Base-by-base conservation (phyloP, 2,888 invertebrate species). In the Punctoribates punctum region DNA sequence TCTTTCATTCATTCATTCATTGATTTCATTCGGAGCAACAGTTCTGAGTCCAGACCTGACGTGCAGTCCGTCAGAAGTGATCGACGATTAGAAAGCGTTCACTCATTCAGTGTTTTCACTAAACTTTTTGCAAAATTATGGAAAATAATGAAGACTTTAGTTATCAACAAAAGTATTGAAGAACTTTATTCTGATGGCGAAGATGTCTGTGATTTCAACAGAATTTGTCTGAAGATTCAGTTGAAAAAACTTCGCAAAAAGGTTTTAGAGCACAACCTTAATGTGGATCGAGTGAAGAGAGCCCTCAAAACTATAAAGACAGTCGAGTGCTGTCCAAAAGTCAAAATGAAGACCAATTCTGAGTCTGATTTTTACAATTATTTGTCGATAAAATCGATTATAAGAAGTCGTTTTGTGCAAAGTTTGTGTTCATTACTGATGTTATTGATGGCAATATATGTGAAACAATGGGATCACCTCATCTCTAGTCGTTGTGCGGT, bases 401-500 rank as follows among this genome's bases (percentile, higher is more conserved):
- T 38, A 1, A 46, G 23, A 20, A 70, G 70, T 25, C 38, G 70
- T 46, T 70, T 70, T 70, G 23, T 70, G 38, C 70, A 70, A 15
- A 70, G 46, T 70, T 70, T 70, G 13, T 70, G 29, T 15, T 70
- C 46, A 23, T 46, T 70, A 46, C 1, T 70, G 23, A 15, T 70
- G 15, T 8, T 70, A 46, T 42, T 70, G 20, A 46, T 70, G 2
- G 46, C 70, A 70, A 70, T 70, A 23, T 70, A 70, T 70, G 38
- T 70, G 13, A 29, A 46, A 42, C 38, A 23, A 70, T 73, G 73
- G 73, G 51, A 51, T 57, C 34, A 51, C 13, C 13, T 73, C n/a
- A 25, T 51, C 13, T 25, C 74, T 17, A 57, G 74, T 57, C 88
- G 91, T 82, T 94, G 94, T 85, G 85, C 93, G 79, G 82, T 94